phyloP scores from a whole-genome alignment of 2,113 vertebrate genomes.

The Mus pahari region DNA sequence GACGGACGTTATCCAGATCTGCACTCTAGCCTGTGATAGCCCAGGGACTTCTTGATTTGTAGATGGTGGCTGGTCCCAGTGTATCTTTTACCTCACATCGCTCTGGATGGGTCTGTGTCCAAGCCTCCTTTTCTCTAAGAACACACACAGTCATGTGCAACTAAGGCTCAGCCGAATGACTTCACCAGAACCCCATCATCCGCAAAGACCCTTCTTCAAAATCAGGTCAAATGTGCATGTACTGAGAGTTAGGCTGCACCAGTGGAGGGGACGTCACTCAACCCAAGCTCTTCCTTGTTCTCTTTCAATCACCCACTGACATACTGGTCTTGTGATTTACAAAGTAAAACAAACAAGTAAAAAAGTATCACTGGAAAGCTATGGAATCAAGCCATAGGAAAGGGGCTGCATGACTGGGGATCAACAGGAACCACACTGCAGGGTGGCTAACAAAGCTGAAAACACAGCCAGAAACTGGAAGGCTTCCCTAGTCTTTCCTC shows the following conservation, averaged over 20 bases:
- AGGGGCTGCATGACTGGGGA: neutral
- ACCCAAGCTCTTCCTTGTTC: neutral
- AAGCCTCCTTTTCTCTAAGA: neutral
- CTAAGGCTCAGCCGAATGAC: neutral
- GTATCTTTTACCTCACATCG: neutral
- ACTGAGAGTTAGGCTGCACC: neutral
- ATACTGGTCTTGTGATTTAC: neutral
- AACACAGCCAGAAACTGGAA: accelerated
- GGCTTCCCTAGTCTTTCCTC: neutral
- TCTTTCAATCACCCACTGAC: neutral
- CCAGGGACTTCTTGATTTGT: neutral
- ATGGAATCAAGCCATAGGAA: neutral
- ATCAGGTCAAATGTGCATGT: neutral
- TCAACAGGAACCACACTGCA: neutral
- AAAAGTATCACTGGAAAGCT: neutral
- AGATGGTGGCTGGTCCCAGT: neutral
- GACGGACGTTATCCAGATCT: neutral
- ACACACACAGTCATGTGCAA: neutral
- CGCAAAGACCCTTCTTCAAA: neutral
- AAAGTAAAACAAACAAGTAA: neutral
- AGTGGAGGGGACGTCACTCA: neutral
- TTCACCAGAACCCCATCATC: neutral
- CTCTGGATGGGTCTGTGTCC: neutral
- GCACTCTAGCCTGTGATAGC: neutral
- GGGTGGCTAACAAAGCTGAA: neutral